Conservation (phyloP, 2,888 invertebrate genomes). For the Cataglyphis cursor region DNA sequence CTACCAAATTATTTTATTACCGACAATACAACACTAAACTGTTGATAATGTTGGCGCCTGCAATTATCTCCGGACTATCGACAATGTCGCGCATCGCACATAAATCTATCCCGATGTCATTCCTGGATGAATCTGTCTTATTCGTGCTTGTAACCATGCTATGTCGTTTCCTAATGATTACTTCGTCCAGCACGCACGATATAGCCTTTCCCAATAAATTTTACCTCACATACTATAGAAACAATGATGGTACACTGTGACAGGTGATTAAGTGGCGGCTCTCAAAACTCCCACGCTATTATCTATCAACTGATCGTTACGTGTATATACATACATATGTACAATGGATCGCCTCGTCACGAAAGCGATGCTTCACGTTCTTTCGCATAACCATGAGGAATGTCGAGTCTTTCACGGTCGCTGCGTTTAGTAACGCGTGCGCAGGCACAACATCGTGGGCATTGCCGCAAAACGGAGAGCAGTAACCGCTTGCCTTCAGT, state of each 20-base stretch:
- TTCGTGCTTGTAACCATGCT: neutral
- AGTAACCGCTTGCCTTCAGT: slow-evolving; percentile 45
- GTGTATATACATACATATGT: neutral
- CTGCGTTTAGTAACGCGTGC: slow-evolving; percentile 69
- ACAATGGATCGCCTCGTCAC: slow-evolving; percentile 22
- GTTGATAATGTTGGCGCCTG: neutral
- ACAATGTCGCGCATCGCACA: too few species aligned
- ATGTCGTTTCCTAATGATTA: slow-evolving; percentile 1
- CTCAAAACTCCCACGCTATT: neutral
- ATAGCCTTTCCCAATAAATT: neutral
- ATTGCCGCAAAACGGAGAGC: slow-evolving; percentile 48
- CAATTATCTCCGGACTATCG: neutral
- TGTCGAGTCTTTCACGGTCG: slow-evolving; percentile 64
- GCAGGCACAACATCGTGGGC: slow-evolving; percentile 52
- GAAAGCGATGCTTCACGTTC: slow-evolving; percentile 64
- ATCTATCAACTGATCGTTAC: neutral
- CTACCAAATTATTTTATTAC: neutral
- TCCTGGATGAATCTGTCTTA: neutral
- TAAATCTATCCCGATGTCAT: too few species aligned
- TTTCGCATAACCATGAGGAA: slow-evolving; percentile 62
- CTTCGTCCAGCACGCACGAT: neutral
- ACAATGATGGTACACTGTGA: neutral
- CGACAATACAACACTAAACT: neutral
- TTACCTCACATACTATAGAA: neutral
- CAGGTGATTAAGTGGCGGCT: neutral